phyloP scores from a whole-genome alignment of 2,797 vertebrate species.

The Pygocentrus nattereri region DNA sequence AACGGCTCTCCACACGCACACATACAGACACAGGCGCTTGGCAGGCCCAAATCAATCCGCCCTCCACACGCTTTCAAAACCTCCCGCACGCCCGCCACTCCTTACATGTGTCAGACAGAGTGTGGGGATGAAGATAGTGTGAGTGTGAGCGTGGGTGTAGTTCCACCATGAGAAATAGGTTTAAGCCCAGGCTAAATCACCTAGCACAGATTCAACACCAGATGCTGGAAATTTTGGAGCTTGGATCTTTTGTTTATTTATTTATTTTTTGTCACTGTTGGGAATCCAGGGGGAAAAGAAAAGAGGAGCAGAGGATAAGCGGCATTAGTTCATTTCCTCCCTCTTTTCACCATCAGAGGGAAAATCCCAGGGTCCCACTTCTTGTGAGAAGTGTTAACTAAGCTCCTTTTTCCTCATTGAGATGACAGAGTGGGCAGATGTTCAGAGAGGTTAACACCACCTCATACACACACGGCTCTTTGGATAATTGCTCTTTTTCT shows the following conservation, averaged over 20 bases:
- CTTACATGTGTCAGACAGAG: slow-evolving; percentile 49
- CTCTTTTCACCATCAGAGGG: slow-evolving; percentile 4
- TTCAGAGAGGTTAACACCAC: slow-evolving; percentile 4
- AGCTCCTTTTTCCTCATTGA: slow-evolving; percentile 4
- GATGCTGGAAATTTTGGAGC: slow-evolving; percentile 20
- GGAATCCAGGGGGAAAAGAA: background rate
- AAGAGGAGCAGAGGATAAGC: slow-evolving; percentile 8
- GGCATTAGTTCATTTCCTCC: slow-evolving; percentile 8
- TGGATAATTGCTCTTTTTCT: slow-evolving; percentile 12
- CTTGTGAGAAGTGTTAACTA: slow-evolving; percentile 25
- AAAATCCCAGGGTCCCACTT: slow-evolving; percentile 7
- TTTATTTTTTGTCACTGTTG: background rate
- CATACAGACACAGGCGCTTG: slow-evolving; percentile 22
- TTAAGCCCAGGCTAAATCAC: slow-evolving; percentile 35
- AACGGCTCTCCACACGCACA: slow-evolving; percentile 2
- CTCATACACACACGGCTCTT: background rate
- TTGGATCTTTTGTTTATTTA: background rate
- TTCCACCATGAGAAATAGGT: slow-evolving; percentile 19
- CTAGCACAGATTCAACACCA: slow-evolving; percentile 30
- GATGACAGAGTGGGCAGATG: slow-evolving; percentile 8
- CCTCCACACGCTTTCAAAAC: slow-evolving; percentile 34
- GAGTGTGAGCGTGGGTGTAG: slow-evolving; percentile 20
- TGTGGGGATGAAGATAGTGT: slow-evolving; percentile 38
- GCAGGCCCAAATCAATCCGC: slow-evolving; percentile 39
- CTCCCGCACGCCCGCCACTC: slow-evolving; percentile 37